Conservation (phyloP, 2,888 invertebrate genomes). For the Willowsia nigromaculata region DNA sequence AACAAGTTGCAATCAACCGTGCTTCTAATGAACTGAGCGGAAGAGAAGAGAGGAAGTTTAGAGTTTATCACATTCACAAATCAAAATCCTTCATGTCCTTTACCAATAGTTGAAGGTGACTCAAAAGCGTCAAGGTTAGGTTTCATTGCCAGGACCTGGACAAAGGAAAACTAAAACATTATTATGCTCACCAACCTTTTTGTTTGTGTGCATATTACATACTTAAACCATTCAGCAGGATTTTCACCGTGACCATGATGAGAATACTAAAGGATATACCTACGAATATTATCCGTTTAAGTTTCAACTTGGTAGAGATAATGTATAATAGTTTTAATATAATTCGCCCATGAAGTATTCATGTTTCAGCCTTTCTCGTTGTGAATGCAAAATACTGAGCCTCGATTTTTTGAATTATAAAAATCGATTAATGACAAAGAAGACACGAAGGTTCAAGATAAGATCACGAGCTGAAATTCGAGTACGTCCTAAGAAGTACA, state of each 20-base stretch:
- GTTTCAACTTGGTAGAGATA: too few species aligned
- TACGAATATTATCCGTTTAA: too few species aligned
- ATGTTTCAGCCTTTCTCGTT: too few species aligned
- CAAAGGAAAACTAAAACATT: not conserved
- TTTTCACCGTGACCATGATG: not conserved
- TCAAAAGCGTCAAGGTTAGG: not conserved
- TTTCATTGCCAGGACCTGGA: conserved; percentile 37
- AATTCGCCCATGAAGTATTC: too few species aligned
- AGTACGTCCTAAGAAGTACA: too few species aligned
- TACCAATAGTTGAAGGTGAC: not conserved
- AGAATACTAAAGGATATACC: not conserved
- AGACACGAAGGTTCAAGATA: too few species aligned
- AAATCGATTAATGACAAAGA: too few species aligned
- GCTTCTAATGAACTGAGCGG: not conserved
- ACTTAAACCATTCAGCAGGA: not conserved
- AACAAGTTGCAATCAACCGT: not conserved
- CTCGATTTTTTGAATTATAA: too few species aligned
- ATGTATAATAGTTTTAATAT: too few species aligned
- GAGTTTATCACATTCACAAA: not conserved
- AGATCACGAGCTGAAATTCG: too few species aligned
- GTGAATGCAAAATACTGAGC: too few species aligned
- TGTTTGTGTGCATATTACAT: not conserved
- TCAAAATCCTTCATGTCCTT: not conserved
- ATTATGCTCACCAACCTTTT: too few species aligned
- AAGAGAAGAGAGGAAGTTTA: not conserved